Percentiles rank a stretch among this genome's conserved stretches.
phyloP scores from a whole-genome alignment of 2,113 vertebrate species.

The Passer domesticus region DNA sequence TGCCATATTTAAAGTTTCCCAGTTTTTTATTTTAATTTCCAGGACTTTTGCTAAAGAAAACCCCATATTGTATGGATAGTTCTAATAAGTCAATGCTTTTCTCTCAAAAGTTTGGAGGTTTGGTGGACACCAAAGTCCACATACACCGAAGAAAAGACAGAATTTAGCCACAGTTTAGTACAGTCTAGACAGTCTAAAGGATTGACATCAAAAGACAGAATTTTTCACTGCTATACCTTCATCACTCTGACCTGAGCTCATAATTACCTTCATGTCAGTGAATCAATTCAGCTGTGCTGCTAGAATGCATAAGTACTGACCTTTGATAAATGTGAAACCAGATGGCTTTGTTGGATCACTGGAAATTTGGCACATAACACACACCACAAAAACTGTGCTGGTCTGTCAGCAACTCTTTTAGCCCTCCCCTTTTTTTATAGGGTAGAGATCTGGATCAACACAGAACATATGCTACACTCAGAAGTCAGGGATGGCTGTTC shows the following conservation, averaged over 20 bases:
- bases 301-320: slow-evolving; percentile 43
- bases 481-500: not conserved
- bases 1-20: not conserved
- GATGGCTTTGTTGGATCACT: slow-evolving; percentile 58
- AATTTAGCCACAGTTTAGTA: not conserved
- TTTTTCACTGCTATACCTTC: slow-evolving; percentile 14
- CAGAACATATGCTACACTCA: not conserved
- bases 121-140: not conserved
- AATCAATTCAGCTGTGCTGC: slow-evolving; percentile 52
- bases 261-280: slow-evolving; percentile 44
- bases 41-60: not conserved
- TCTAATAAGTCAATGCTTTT: not conserved
- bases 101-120: not conserved
- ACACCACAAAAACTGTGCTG: slow-evolving; percentile 5
- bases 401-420: slow-evolving; percentile 18
- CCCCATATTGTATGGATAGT: not conserved
- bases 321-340: slow-evolving; percentile 64
- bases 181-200: not conserved
- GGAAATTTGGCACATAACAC: slow-evolving; percentile 30
- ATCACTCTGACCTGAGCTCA: slow-evolving; percentile 24
- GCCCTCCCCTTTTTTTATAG: not conserved
- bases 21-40: not conserved
- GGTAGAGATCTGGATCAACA: slow-evolving; percentile 10
- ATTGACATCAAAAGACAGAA: slow-evolving; percentile 11
- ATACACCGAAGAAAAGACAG: not conserved